Evolutionary conservation across 2,797 vertebrate genomes (phyloP).

Genomic region (Syngnathus acus): DNA sequence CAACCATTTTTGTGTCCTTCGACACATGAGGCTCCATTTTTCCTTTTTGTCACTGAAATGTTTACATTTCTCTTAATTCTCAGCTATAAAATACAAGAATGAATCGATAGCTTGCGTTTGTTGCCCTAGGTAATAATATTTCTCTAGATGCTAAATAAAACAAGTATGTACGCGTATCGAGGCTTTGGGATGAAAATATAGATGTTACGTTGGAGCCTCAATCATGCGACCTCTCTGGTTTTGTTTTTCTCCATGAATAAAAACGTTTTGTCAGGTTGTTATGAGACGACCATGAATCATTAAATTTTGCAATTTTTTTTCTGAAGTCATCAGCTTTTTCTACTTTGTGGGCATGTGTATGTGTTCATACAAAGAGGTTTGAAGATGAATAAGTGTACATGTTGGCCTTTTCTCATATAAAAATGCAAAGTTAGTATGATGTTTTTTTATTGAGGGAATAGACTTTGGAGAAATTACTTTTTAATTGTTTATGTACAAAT

Average conservation of each 20-base stretch:
- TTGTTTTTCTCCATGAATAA: neutral
- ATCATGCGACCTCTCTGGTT: neutral
- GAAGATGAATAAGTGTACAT: neutral
- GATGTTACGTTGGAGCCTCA: neutral
- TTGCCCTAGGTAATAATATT: neutral
- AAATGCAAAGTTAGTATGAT: neutral
- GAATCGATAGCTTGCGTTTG: neutral
- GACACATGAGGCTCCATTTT: neutral
- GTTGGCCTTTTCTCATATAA: neutral
- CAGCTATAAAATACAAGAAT: neutral
- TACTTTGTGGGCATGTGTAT: neutral
- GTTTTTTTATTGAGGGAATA: neutral
- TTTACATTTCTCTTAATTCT: neutral
- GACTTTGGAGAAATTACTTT: neutral
- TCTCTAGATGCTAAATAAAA: neutral
- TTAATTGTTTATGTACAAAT: neutral
- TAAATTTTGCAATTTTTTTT: neutral
- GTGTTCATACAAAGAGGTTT: neutral
- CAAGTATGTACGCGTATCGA: neutral
- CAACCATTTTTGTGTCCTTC: neutral
- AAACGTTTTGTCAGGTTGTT: neutral
- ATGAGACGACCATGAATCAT: neutral
- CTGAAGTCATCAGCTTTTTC: neutral
- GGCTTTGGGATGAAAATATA: neutral
- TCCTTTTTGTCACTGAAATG: neutral